phyloP scores from a whole-genome alignment of 2,888 invertebrate genomes.

The Ferdinandea cuprea region DNA sequence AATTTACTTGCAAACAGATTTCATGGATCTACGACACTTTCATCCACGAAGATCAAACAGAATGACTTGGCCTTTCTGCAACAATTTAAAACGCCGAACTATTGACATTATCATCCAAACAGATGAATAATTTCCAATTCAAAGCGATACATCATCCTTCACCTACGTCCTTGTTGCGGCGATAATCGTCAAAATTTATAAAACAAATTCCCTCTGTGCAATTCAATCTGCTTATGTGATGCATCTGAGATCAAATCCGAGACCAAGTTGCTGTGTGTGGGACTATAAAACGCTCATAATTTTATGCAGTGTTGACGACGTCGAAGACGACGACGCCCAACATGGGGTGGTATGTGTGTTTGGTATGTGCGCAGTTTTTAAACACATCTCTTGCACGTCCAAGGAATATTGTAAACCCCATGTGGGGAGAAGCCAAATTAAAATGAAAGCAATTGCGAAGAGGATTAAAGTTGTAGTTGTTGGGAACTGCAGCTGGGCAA shows the following conservation, averaged over 20 bases:
- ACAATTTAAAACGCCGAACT: conserved; percentile 7
- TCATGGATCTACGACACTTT: not conserved
- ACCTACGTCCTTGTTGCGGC: conserved; percentile 19
- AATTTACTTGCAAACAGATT: too few relatives aligned
- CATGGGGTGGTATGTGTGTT: conserved; percentile 52
- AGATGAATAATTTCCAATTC: conserved; percentile 31
- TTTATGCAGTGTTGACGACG: conserved; percentile 70
- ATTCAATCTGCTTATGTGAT: conserved; percentile 49
- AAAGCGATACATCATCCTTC: conserved; percentile 21
- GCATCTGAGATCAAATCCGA: conserved; percentile 51
- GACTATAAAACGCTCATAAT: conserved; percentile 68
- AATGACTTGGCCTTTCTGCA: conserved; percentile 7
- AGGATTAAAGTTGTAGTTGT: conserved; percentile 46
- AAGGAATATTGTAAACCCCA: conserved; percentile 65
- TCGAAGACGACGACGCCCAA: conserved; percentile 42
- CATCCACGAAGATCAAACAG: conserved; percentile 12
- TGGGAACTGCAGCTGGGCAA: conserved; percentile 54
- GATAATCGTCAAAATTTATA: conserved; percentile 31
- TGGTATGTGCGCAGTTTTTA: conserved; percentile 1
- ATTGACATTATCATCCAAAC: conserved; percentile 21
- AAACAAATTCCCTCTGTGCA: conserved; percentile 24
- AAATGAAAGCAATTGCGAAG: conserved; percentile 69
- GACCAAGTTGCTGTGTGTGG: conserved; percentile 50
- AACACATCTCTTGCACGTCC: conserved; percentile 21
- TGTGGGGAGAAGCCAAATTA: conserved; percentile 71